A percentile compares a stretch with the other conserved stretches of the same genome.
phyloP scores from a whole-genome alignment of 2,888 invertebrate genomes.

The Reticulitermes lucifugus region DNA sequence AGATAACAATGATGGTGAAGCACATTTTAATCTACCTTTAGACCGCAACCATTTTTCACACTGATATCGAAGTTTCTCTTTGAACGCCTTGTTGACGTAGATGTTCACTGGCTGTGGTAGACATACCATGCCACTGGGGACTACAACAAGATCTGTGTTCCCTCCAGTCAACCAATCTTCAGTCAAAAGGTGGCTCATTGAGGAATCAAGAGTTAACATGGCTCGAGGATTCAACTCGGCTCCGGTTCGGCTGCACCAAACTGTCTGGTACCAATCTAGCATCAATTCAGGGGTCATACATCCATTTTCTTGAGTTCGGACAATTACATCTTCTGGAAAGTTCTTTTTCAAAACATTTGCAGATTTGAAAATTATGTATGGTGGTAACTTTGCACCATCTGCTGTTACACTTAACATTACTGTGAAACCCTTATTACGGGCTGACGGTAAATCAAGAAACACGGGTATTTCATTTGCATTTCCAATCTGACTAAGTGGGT shows the following conservation, averaged over 20 bases:
- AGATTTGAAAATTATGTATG: constrained; percentile 4
- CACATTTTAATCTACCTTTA: background rate
- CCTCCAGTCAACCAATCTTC: background rate
- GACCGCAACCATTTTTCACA: background rate
- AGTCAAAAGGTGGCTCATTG: constrained; percentile 6
- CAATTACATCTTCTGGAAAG: constrained; percentile 12
- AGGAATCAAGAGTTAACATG: constrained; percentile 5
- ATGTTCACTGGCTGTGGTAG: constrained; percentile 2
- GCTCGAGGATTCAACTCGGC: background rate
- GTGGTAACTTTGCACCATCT: constrained; percentile 22
- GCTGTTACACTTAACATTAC: constrained; percentile 11
- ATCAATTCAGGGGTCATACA: constrained; percentile 10
- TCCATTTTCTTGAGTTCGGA: background rate
- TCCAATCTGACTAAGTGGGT: background rate
- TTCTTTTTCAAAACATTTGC: background rate
- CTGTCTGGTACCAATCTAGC: constrained; percentile 12
- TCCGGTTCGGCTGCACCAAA: constrained; percentile 7
- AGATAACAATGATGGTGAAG: background rate
- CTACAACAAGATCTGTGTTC: constrained; percentile 9
- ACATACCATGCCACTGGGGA: background rate
- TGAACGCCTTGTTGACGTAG: background rate
- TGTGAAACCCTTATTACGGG: background rate
- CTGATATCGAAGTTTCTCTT: background rate
- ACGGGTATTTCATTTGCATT: background rate
- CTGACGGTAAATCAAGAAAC: background rate